Evolutionary conservation across 2,113 vertebrate genomes (phyloP).

Genomic region (Caracal caracal): DNA sequence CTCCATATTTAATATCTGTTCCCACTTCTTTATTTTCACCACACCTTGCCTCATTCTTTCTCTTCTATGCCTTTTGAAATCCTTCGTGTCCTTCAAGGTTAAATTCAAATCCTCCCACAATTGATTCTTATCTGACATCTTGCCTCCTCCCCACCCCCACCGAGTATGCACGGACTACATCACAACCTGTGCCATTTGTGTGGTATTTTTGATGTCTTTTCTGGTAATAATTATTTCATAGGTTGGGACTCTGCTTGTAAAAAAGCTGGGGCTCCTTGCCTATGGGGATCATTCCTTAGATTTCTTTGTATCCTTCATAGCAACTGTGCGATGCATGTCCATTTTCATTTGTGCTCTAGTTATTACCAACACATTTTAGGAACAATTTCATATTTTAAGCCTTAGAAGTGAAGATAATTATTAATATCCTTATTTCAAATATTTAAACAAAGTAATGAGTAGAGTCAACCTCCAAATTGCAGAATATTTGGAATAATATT

Average conservation of each 20-base stretch:
- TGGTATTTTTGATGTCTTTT: not conserved
- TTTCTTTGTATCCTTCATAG: not conserved
- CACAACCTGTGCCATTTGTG: too few relatives aligned
- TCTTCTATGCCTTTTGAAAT: not conserved
- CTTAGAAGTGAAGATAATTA: not conserved
- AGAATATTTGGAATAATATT: not conserved
- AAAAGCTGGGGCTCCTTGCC: not conserved
- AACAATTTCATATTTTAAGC: not conserved
- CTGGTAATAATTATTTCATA: not conserved
- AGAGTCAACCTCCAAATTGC: not conserved
- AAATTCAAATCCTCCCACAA: not conserved
- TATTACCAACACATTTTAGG: not conserved
- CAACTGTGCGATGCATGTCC: too few relatives aligned
- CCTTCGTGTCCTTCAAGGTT: not conserved
- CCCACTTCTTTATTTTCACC: not conserved
- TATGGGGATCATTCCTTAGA: rapidly evolving
- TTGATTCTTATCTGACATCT: not conserved
- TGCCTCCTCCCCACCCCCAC: not conserved
- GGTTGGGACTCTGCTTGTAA: too few relatives aligned
- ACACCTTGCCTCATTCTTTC: not conserved
- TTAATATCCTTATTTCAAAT: not conserved
- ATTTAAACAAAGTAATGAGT: not conserved
- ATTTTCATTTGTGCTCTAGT: not conserved
- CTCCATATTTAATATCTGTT: not conserved
- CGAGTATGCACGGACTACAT: not conserved